Percentiles rank a stretch among this genome's conserved stretches.
phyloP scores from a whole-genome alignment of 2,797 vertebrate genomes.

The Vespertilio murinus region DNA sequence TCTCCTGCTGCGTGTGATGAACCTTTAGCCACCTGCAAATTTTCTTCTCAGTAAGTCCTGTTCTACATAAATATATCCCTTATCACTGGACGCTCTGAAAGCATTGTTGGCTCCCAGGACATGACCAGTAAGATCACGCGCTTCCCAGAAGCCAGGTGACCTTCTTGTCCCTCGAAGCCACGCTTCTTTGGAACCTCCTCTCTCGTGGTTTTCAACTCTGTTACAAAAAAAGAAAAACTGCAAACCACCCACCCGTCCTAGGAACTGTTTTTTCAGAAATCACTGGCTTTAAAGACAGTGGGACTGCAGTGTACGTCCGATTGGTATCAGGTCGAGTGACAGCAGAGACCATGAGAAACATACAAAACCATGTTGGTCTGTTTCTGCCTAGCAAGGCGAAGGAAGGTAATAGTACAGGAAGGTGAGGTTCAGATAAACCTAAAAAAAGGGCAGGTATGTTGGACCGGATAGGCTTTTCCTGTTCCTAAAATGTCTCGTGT shows the following conservation, averaged over 20 bases:
- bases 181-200: not conserved
- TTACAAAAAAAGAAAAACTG: constrained; percentile 10
- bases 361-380: not conserved
- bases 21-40: constrained; percentile 26
- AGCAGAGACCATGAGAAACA: constrained; percentile 15
- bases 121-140: not conserved
- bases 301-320: not conserved
- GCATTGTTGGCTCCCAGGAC: not conserved
- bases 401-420: constrained; percentile 60
- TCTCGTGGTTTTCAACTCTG: not conserved
- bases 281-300: constrained; percentile 15
- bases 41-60: not conserved
- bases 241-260: not conserved
- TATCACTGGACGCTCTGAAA: not conserved
- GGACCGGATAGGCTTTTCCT: constrained; percentile 77
- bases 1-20: constrained; percentile 15
- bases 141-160: not conserved
- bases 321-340: not conserved
- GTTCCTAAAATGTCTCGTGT: constrained; percentile 75
- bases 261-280: not conserved
- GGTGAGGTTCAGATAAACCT: constrained; percentile 74
- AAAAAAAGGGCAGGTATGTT: constrained; percentile 78
- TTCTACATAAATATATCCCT: not conserved
- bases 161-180: not conserved
- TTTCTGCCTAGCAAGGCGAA: constrained; percentile 6